phyloP scores from a whole-genome alignment of 1,140 invertebrate genomes.

The Drosophila gunungcola region DNA sequence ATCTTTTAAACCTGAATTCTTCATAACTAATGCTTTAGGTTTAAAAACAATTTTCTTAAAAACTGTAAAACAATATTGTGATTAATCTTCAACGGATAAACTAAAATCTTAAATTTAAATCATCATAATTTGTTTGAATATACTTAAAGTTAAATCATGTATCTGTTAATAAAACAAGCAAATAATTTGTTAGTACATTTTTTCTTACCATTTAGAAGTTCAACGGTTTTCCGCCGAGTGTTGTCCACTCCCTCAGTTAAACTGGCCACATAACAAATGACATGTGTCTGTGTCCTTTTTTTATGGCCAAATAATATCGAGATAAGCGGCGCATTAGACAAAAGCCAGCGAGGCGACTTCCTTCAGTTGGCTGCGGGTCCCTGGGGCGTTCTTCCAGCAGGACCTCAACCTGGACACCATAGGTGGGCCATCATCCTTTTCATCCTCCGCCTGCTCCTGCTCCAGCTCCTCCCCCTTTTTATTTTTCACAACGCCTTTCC shows the following conservation, averaged over 20 bases:
- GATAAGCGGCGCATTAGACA: conserved; percentile 70
- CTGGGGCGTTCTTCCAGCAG: conserved; percentile 28
- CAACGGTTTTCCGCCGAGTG: conserved; percentile 1
- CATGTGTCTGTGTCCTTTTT: conserved; percentile 58
- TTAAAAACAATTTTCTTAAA: too few species aligned
- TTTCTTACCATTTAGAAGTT: too few species aligned
- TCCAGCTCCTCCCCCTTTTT: background rate
- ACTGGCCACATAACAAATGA: conserved; percentile 71
- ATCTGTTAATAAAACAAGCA: too few species aligned
- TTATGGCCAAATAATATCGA: conserved; percentile 78
- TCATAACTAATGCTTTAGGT: too few species aligned
- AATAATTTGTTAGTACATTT: too few species aligned
- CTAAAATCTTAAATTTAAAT: too few species aligned
- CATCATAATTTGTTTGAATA: too few species aligned
- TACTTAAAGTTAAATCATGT: too few species aligned
- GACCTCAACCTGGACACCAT: conserved; percentile 22
- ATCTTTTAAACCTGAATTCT: too few species aligned
- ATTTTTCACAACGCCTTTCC: background rate
- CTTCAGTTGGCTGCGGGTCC: conserved; percentile 32
- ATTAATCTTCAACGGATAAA: too few species aligned
- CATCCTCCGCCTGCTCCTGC: background rate
- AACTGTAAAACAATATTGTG: too few species aligned
- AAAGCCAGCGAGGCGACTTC: conserved; percentile 45
- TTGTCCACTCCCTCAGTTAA: background rate
- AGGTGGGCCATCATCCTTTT: conserved; percentile 16